Percentiles rank a stretch among this genome's conserved stretches.
Evolutionary conservation across 2,888 invertebrate genomes (phyloP).

Genomic region (Alitta virens): DNA sequence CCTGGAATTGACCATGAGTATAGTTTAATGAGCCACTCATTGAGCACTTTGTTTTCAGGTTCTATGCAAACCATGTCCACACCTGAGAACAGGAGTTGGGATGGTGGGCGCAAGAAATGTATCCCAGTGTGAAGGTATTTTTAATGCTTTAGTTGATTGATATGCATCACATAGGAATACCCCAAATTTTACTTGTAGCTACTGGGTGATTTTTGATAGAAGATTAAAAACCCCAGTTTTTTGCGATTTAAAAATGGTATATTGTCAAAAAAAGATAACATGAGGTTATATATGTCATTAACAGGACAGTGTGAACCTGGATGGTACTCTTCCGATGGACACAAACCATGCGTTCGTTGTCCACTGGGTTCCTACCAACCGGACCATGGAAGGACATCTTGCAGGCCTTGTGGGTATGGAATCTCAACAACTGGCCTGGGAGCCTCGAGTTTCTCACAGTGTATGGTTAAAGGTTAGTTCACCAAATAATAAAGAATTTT

Average conservation of each 20-base stretch:
- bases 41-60: neutral
- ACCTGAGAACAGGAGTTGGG: constrained; percentile 33
- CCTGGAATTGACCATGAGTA: too few species aligned
- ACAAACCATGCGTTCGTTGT: constrained; percentile 55
- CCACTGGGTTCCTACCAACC: constrained; percentile 53
- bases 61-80: constrained; percentile 25
- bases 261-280: too few species aligned
- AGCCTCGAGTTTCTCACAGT: constrained; percentile 47
- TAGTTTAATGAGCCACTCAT: too few species aligned
- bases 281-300: too few species aligned
- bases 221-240: too few species aligned
- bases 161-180: too few species aligned
- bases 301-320: constrained; percentile 55
- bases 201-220: too few species aligned
- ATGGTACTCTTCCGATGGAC: constrained; percentile 50
- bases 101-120: constrained; percentile 41
- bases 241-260: too few species aligned
- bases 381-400: constrained; percentile 51
- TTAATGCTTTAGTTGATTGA: too few species aligned
- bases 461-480: constrained; percentile 45
- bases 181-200: too few species aligned
- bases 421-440: constrained; percentile 37
- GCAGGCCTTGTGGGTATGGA: constrained; percentile 46
- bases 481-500: too few species aligned
- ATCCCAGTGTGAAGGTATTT: constrained; percentile 42